Base-by-base conservation (phyloP, 2,113 vertebrate species). In the Ictidomys tridecemlineatus region DNA sequence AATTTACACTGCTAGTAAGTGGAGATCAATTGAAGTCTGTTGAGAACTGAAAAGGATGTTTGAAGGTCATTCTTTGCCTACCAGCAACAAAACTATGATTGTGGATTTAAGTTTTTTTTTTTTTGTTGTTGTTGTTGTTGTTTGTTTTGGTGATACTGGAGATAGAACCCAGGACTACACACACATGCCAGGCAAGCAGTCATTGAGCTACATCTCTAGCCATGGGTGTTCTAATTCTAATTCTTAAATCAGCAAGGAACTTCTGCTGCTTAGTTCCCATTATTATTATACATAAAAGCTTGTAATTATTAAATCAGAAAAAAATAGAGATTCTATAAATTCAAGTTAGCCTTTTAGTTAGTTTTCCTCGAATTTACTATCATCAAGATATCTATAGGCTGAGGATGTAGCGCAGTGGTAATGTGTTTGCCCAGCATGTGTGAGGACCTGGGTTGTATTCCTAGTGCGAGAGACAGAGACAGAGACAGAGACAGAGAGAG, bases 291-390 rank as follows among this genome's bases (percentile, higher is more conserved):
- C 30, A 65, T 17, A 22, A 77, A 88, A 85, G n/a, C 22, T 45
- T 94, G 39, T 17, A 16, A 79, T 76, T 92, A 51, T 86, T 77
- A 56, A 93, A 32, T 56, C 8, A n/a, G n/a, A 39, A 93, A 76
- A 83, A 53, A 80, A 11, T 8, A 73, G 79, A 53, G 2, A 70
- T 88, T 93, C 34, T 91, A 70, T 42, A 91, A 61, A 69, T 51
- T 76, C 45, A 76, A 85, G 39, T 87, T 91, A 80, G 34, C 6
- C n/a, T 86, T 61, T 12, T 48, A 82, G 18, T 67, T 72, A 22
- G 13, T 67, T n/a, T n/a, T 85, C 53, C 58, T 4, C 39, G 86
- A 78, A 80, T 77, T 85, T 56, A 83, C 34, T 67, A n/a, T 85
- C 73, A 76, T 22, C 17, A 67, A 89, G 45, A n/a, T 84, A 77